Evolutionary conservation across 2,113 vertebrate genomes (phyloP).

Genomic region (Dicentrarchus labrax): DNA sequence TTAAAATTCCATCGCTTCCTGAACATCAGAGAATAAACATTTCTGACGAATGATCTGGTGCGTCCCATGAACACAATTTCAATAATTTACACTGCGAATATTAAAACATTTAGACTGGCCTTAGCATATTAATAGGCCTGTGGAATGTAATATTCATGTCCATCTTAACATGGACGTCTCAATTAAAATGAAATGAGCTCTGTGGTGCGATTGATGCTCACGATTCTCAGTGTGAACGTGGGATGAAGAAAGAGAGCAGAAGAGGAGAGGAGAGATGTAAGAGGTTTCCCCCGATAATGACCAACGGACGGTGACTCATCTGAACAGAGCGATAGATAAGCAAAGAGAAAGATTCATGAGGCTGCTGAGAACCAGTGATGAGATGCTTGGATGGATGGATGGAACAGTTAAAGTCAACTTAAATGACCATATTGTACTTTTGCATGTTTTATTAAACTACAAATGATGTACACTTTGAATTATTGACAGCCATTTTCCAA

Average conservation of each 20-base stretch:
- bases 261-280: neutral
- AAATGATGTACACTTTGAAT: neutral
- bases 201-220: slow-evolving; percentile 36
- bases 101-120: slow-evolving; percentile 75
- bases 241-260: slow-evolving; percentile 23
- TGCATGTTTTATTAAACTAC: slow-evolving; percentile 16
- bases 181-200: slow-evolving; percentile 73
- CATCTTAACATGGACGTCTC: slow-evolving; percentile 68
- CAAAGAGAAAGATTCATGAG: slow-evolving; percentile 31
- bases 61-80: slow-evolving; percentile 58
- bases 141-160: slow-evolving; percentile 81
- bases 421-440: neutral
- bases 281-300: neutral
- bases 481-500: slow-evolving; percentile 1
- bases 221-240: slow-evolving; percentile 24
- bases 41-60: slow-evolving; percentile 59
- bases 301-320: neutral
- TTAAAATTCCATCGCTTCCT: slow-evolving; percentile 65
- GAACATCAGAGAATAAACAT: slow-evolving; percentile 69
- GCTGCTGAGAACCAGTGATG: neutral
- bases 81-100: slow-evolving; percentile 78
- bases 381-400: slow-evolving; percentile 1
- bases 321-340: neutral
- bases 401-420: slow-evolving; percentile 7
- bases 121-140: slow-evolving; percentile 66